Conservation (phyloP, 2,797 vertebrate species). For the Phylloscopus collybita region DNA sequence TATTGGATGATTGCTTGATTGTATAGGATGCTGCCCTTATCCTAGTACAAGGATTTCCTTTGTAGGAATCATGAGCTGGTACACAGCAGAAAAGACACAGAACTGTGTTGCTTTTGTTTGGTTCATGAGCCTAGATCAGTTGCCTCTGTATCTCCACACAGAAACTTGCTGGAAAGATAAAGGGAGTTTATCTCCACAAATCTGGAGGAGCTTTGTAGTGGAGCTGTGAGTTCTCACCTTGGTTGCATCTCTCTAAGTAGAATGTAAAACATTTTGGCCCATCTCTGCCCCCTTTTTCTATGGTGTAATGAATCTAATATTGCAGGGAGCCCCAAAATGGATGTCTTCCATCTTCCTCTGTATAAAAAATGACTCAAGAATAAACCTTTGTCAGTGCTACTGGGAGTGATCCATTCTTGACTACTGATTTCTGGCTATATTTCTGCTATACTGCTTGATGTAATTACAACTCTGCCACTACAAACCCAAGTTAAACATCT, state of each 20-base stretch:
- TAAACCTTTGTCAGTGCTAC: background rate
- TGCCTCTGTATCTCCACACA: background rate
- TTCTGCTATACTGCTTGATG: background rate
- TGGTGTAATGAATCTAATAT: background rate
- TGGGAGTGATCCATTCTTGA: background rate
- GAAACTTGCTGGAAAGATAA: background rate
- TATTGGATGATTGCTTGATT: background rate
- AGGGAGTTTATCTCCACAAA: background rate
- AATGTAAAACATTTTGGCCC: background rate
- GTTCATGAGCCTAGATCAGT: background rate
- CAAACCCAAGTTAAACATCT: background rate
- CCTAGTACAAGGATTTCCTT: background rate
- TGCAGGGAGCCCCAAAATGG: background rate
- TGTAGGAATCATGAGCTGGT: background rate
- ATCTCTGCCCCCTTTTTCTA: background rate
- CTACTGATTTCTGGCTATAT: background rate
- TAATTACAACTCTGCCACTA: background rate
- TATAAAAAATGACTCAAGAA: background rate
- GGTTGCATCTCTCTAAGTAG: background rate
- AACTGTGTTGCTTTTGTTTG: background rate
- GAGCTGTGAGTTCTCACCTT: background rate
- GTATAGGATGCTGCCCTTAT: background rate
- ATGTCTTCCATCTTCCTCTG: background rate
- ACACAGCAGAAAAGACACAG: background rate
- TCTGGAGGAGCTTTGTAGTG: background rate